Evolutionary conservation across 2,113 vertebrate genomes (phyloP).

Genomic region (Oreochromis spilurus): DNA sequence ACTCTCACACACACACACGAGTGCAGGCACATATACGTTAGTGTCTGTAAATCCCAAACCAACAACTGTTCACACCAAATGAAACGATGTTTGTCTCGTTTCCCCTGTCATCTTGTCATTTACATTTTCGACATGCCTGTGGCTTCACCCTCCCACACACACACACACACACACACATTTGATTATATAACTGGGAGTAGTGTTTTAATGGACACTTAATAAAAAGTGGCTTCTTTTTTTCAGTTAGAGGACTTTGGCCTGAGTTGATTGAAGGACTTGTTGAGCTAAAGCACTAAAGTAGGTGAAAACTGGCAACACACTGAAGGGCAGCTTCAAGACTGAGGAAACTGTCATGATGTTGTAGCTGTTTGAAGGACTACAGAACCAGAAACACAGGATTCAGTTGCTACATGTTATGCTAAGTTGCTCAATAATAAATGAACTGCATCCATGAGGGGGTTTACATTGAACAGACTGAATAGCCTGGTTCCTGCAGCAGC

Average conservation of each 20-base stretch:
- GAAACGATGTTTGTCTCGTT: conserved; percentile 29
- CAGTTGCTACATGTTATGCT: neutral
- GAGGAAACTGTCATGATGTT: neutral
- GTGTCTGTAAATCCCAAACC: neutral
- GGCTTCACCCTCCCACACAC: neutral
- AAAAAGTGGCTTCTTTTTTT: conserved; percentile 29
- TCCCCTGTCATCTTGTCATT: conserved; percentile 11
- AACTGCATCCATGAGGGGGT: neutral
- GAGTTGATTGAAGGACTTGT: neutral
- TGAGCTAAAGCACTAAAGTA: neutral
- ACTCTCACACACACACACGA: neutral
- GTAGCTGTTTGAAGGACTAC: neutral
- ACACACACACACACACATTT: neutral
- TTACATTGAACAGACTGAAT: neutral
- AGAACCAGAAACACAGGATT: neutral
- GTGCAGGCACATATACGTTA: neutral
- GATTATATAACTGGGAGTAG: conserved; percentile 14
- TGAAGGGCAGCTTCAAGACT: neutral
- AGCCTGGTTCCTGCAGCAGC: neutral
- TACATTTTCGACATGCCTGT: conserved; percentile 44
- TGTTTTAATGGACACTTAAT: conserved; percentile 15
- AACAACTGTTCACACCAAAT: conserved; percentile 31
- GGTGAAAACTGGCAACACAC: neutral
- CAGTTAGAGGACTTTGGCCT: conserved; percentile 2
- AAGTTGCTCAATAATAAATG: neutral